Evolutionary conservation across 1,140 invertebrate genomes (phyloP), one percentile per base, ranked within the genome.

Genomic region (Antheraea pernyi): DNA sequence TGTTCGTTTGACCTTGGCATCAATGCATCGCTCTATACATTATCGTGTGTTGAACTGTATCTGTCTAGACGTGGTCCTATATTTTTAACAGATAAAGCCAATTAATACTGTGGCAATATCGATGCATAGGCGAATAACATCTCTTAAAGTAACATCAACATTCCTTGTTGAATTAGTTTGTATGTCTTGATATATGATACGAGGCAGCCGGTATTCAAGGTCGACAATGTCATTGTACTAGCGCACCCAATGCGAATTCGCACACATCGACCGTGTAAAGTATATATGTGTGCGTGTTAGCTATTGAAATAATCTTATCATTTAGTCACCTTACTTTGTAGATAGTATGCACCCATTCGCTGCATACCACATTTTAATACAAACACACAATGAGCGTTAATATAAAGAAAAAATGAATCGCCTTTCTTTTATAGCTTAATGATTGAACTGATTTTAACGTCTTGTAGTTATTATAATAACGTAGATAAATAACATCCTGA

Each of bases 271-370:
- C 75, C 71, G 22, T 30, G 1, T 30, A 30, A 30, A 72, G 67
- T 71, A 77, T 78, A 75, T 78, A 69, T 76, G 73, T 68, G 65
- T 77, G 70, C 76, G 78, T 81, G 76, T 79, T 73, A 73, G 83
- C 73, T 85, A 82, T 87, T 86, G 82, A 86, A 89, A 81, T 89
- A 88, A 89, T 92, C 87, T 92, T 92, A 92, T 92, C 89, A 92
- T 91, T 85, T 90, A 89, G 90, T 91, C 89, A 91, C 89, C 87
- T 91, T 91, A 91, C 86, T 84, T 84, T 88, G 86, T 89, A 86
- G 84, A 91, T 91, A 75, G 68, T 59, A 46, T 64, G 62, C 64
- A 65, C 64, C 64, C 19, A 65, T 19, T 65, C 39, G 39, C 18
- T 65, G 37, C 19, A 19, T 13, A 53, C 39, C 39, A 30, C 22